A percentile compares a stretch with the other conserved stretches of the same genome.
Conservation (phyloP, 2,113 vertebrate species). For the Epinephelus fuscoguttatus region DNA sequence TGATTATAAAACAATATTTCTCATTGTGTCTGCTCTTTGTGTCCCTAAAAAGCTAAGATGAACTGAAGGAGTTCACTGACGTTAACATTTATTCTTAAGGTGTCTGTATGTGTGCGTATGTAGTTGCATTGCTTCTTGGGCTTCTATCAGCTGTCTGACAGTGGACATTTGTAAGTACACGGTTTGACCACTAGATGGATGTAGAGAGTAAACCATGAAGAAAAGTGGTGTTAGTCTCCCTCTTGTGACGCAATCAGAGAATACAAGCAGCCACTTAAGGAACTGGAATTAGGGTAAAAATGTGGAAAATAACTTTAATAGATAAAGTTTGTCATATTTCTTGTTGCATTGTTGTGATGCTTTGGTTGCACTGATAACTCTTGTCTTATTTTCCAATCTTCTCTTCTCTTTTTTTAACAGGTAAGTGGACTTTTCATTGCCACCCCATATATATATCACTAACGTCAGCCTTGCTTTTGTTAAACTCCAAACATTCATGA, state of each 20-base stretch:
- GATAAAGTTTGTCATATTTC: background rate
- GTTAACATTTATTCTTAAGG: background rate
- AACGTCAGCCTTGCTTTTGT: background rate
- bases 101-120: background rate
- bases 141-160: background rate
- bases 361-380: slow-evolving; percentile 16
- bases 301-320: background rate
- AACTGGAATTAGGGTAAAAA: background rate
- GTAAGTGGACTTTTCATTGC: slow-evolving; percentile 14
- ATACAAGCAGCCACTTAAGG: background rate
- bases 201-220: slow-evolving; percentile 2
- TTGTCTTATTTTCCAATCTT: background rate
- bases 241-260: slow-evolving; percentile 42
- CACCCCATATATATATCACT: background rate
- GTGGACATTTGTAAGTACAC: slow-evolving; percentile 5
- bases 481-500: background rate
- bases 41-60: background rate
- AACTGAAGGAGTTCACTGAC: background rate
- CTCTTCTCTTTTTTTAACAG: slow-evolving; percentile 11
- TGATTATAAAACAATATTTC: background rate
- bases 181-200: slow-evolving; percentile 60
- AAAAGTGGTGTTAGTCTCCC: slow-evolving; percentile 46
- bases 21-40: background rate
- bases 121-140: background rate
- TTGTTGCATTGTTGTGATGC: slow-evolving; percentile 46